phyloP scores from a whole-genome alignment of 2,888 invertebrate species.

The Lissocephala sabroskyi region DNA sequence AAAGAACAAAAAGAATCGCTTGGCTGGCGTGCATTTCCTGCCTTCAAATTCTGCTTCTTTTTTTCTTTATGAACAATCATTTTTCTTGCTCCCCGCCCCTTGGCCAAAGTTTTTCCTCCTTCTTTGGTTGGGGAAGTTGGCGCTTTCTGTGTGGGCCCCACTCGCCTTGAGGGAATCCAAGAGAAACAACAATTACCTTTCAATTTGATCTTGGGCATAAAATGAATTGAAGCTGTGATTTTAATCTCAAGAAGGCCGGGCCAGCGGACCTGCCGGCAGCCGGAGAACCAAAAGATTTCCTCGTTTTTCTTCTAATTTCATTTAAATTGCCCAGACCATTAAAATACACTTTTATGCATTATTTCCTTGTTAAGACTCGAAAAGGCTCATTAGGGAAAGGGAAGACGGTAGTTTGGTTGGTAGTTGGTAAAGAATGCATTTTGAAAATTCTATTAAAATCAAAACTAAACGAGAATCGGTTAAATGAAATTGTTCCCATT shows the following conservation, averaged over 20 bases:
- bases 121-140: constrained; percentile 10
- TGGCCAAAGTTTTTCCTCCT: constrained; percentile 21
- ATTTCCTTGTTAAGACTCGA: not conserved
- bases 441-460: not conserved
- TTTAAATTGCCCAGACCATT: constrained; percentile 9
- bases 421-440: not conserved
- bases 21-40: constrained; percentile 38
- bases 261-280: too few relatives aligned
- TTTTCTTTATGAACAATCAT: constrained; percentile 20
- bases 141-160: constrained; percentile 19
- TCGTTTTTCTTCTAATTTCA: constrained; percentile 6
- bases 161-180: not conserved
- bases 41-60: constrained; percentile 33
- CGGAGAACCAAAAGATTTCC: too few relatives aligned
- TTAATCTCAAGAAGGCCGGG: not conserved
- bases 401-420: not conserved
- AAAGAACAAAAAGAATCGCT: constrained; percentile 32
- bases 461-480: not conserved
- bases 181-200: constrained; percentile 41
- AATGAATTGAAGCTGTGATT: not conserved
- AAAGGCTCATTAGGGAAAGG: not conserved
- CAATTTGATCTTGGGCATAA: constrained; percentile 45
- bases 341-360: not conserved
- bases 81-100: constrained; percentile 12
- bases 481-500: not conserved